phyloP scores from a whole-genome alignment of 1,140 invertebrate species.

The Euglossa dilemma region DNA sequence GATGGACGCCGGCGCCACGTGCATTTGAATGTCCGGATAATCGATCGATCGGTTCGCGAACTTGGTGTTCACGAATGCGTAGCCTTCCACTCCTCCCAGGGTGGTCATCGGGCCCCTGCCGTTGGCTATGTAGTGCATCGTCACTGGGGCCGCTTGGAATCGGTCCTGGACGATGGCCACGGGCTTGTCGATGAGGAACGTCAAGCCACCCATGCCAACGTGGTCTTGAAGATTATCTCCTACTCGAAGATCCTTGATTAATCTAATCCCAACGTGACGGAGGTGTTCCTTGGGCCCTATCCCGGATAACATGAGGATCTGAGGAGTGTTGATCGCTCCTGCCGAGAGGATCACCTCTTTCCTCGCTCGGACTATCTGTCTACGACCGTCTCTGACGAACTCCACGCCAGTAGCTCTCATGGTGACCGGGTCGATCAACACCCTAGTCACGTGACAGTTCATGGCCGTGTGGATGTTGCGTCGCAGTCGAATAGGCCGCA shows the following conservation, averaged over 20 bases:
- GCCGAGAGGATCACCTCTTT: conserved; percentile 92
- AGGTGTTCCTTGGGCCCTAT: conserved; percentile 91
- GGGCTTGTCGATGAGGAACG: conserved; percentile 89
- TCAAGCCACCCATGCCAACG: conserved; percentile 90
- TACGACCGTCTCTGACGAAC: conserved; percentile 87
- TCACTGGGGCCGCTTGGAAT: conserved; percentile 88
- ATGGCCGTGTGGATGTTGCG: conserved; percentile 91
- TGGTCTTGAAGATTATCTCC: conserved; percentile 93
- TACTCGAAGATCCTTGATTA: conserved; percentile 89
- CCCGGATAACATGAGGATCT: conserved; percentile 94
- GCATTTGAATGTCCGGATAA: conserved; percentile 93
- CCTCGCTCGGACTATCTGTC: conserved; percentile 85
- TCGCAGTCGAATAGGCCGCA: conserved; percentile 89
- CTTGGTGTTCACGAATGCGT: conserved; percentile 92
- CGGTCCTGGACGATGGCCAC: conserved; percentile 89
- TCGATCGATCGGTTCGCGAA: conserved; percentile 88
- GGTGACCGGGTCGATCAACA: conserved; percentile 88
- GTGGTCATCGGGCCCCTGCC: conserved; percentile 92
- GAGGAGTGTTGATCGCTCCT: conserved; percentile 90
- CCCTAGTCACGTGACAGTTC: conserved; percentile 88
- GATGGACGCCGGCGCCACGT: conserved; percentile 93
- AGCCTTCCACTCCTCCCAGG: conserved; percentile 91
- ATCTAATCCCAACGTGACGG: conserved; percentile 86
- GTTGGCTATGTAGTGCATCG: conserved; percentile 90
- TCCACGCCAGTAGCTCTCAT: conserved; percentile 90